Evolutionary conservation across 2,797 vertebrate genomes (phyloP).

Genomic region (Chelmon rostratus): DNA sequence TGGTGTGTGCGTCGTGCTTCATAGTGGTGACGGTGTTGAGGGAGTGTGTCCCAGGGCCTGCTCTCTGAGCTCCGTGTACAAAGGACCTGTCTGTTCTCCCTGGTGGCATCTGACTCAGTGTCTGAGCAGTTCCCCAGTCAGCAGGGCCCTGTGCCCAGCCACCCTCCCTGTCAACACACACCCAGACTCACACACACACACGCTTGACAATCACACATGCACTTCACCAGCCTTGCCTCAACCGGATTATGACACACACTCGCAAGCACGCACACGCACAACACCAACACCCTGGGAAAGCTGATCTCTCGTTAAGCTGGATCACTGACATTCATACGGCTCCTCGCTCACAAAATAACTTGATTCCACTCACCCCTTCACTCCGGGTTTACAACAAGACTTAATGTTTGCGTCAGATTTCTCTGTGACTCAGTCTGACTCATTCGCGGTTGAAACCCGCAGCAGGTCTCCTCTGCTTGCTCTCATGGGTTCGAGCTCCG

Average conservation of each 20-base stretch:
- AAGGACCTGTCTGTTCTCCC: constrained; percentile 83
- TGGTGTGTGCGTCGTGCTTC: constrained; percentile 77
- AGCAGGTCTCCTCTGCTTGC: constrained; percentile 44
- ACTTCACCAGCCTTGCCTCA: constrained; percentile 61
- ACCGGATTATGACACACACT: constrained; percentile 68
- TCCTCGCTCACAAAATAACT: constrained; percentile 70
- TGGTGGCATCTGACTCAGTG: constrained; percentile 86
- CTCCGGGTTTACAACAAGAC: constrained; percentile 62
- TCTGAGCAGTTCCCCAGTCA: constrained; percentile 84
- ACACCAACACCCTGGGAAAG: constrained; percentile 67
- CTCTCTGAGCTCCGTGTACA: constrained; percentile 73
- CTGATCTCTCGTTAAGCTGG: constrained; percentile 75
- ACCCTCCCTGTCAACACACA: constrained; percentile 72
- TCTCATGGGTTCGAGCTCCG: constrained; percentile 15
- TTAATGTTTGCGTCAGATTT: constrained; percentile 65
- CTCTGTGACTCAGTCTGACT: constrained; percentile 73
- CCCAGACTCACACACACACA: constrained; percentile 52
- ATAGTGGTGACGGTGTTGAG: constrained; percentile 88
- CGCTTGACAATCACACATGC: constrained; percentile 55
- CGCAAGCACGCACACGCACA: constrained; percentile 42
- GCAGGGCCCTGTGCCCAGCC: constrained; percentile 77
- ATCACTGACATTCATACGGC: constrained; percentile 75
- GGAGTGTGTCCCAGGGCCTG: constrained; percentile 87
- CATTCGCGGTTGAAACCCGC: constrained; percentile 57
- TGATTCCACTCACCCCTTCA: constrained; percentile 60